Base-by-base conservation (phyloP, 2,888 invertebrate species). In the Onthophagus sagittarius region DNA sequence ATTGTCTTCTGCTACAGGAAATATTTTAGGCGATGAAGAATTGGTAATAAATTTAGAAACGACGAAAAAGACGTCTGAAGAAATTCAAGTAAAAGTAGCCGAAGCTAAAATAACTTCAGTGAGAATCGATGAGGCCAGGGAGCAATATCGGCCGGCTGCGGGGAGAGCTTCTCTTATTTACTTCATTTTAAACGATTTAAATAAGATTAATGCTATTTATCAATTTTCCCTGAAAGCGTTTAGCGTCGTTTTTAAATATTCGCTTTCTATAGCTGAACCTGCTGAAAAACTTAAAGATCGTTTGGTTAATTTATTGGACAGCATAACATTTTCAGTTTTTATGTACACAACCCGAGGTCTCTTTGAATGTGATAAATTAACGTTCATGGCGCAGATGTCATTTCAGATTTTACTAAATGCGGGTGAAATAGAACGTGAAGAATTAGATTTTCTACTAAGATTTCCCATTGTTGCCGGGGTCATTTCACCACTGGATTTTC, bases 181-280 rank as follows among this genome's bases (percentile, higher is more conserved):
- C 85, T 98, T 98, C 84, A 95, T 97, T 76, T 87, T 98, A 75
- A 97, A 96, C 82, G 97, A 98, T 81, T 85, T 98, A 70, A 90
- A 92, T 86, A 95, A 95, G 85, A 96, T 98, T 80, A 96, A 97
- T 85, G 94, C 95, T 65, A 95, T 98, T 83, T 98, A 98, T 85
- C 97, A 97, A 84, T 98, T 98, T 86, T 97, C 97, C 0, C 86
- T 98, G 73, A 97, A 97, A 85, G 96, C 97, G 0, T 97, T 97
- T 87, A 95, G 93, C 79, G 93, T 94, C 0, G 97, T 97, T 2
- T 97, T 97, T 85, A 93, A 93, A 79, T 94, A 93, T 77, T 96
- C 97, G 0, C 90, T 98, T 67, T 85, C 87, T 13, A 88, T 87
- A 73, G 93, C 97, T 0, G 88, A 89, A 4, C 85, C 88, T 0